These are phyloP conservation scores for Podocnemis expansa DNA, from an alignment of 2,113 vertebrate genomes.

Conservation along the genomic window DNA sequence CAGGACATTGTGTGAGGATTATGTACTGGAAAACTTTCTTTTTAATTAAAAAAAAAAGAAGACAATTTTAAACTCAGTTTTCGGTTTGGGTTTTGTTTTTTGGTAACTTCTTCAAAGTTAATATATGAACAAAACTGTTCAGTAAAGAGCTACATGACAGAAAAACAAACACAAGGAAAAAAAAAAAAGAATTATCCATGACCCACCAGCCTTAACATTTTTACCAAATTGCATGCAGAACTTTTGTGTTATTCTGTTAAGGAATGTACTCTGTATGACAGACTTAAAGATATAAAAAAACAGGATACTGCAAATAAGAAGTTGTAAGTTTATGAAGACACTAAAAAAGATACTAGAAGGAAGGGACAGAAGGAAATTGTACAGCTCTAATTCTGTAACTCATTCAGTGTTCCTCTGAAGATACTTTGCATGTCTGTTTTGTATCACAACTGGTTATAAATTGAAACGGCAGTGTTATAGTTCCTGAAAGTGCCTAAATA, in stretches of 20 bases:
- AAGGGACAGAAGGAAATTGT: neutral
- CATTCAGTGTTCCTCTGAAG: neutral
- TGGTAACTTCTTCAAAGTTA: neutral
- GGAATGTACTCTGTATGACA: neutral
- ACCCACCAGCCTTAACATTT: neutral
- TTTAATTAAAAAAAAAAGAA: neutral
- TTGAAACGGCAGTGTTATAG: neutral
- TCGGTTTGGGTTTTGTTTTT: neutral
- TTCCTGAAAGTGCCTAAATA: conserved; percentile 32
- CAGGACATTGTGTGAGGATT: neutral
- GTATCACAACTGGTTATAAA: neutral
- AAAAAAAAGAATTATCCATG: neutral
- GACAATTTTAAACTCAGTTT: neutral
- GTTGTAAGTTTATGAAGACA: neutral
- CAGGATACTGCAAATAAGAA: neutral
- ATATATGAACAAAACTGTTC: neutral
- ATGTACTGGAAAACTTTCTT: neutral
- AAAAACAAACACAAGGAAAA: neutral
- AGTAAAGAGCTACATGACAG: neutral
- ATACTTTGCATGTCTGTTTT: neutral
- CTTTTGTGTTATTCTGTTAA: neutral
- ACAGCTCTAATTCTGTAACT: neutral
- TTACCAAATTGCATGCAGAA: neutral
- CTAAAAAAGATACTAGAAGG: neutral
- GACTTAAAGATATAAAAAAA: neutral